A percentile compares a stretch with the other conserved stretches of the same genome.
Conservation (phyloP, 2,888 invertebrate genomes). For the Eupithecia subfuscata region DNA sequence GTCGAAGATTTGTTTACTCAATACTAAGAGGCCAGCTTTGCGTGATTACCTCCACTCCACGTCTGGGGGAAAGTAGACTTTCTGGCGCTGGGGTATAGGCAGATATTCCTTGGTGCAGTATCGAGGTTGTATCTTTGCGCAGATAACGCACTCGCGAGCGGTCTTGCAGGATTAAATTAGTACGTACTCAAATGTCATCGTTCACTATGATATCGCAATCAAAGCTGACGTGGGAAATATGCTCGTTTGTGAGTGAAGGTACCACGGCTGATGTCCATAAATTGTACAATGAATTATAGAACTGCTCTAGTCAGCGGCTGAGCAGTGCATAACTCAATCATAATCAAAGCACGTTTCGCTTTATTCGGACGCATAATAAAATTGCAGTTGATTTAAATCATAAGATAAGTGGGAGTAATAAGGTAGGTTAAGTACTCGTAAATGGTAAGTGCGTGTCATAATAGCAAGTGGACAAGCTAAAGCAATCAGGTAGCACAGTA, state of each 20-base stretch:
- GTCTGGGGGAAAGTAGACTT: constrained; percentile 66
- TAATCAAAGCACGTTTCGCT: constrained; percentile 53
- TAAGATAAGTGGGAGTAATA: constrained; percentile 52
- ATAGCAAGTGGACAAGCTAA: constrained; percentile 64
- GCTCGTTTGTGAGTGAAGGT: constrained; percentile 76
- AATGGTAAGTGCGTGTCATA: constrained; percentile 58
- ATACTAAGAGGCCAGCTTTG: constrained; percentile 71
- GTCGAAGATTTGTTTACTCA: constrained; percentile 81
- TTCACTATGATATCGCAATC: constrained; percentile 81
- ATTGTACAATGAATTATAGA: constrained; percentile 78
- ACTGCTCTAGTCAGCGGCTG: constrained; percentile 61
- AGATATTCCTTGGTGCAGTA: constrained; percentile 55
- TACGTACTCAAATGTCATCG: constrained; percentile 78
- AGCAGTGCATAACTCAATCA: constrained; percentile 74
- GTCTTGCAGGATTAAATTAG: constrained; percentile 74
- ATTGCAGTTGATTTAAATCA: constrained; percentile 36
- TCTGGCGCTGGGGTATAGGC: constrained; percentile 60
- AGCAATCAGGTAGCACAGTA: constrained; percentile 66
- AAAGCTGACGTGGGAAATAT: constrained; percentile 82
- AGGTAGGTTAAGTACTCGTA: constrained; percentile 48
- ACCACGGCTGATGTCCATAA: constrained; percentile 70
- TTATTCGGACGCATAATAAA: constrained; percentile 36
- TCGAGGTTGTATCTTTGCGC: constrained; percentile 60
- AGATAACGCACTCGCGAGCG: constrained; percentile 65
- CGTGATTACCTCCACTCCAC: constrained; percentile 66